A percentile compares a stretch with the other conserved stretches of the same genome.
These are phyloP conservation scores for Serranus cabrilla DNA, from an alignment of 2,797 vertebrate genomes.

Conservation along the genomic window DNA sequence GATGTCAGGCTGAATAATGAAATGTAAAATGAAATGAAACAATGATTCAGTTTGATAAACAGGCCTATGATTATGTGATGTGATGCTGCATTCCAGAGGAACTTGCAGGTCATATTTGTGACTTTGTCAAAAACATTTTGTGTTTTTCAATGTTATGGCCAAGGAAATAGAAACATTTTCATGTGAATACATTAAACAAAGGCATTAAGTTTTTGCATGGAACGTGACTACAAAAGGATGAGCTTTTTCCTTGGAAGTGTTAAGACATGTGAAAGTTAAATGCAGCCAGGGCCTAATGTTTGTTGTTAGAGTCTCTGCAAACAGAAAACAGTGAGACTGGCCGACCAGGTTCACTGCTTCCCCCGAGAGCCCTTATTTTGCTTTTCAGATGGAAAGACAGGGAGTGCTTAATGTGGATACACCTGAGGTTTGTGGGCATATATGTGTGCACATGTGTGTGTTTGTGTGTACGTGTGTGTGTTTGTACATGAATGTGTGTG, in stretches of 20 bases:
- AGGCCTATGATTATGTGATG: background rate
- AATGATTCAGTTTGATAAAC: background rate
- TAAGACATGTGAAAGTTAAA: conserved; percentile 28
- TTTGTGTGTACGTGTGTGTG: conserved; percentile 43
- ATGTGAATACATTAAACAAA: background rate
- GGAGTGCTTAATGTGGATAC: conserved; percentile 79
- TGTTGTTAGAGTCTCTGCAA: conserved; percentile 51
- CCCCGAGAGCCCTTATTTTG: conserved; percentile 64
- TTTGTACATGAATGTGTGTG: conserved; percentile 59
- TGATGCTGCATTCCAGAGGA: background rate
- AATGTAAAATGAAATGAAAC: background rate
- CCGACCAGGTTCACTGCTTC: conserved; percentile 40
- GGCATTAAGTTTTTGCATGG: background rate
- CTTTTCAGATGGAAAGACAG: conserved; percentile 69
- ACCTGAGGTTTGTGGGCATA: conserved; percentile 78
- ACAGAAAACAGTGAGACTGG: conserved; percentile 52
- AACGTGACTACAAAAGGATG: conserved; percentile 13
- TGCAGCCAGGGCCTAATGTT: conserved; percentile 37
- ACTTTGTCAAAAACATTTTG: background rate
- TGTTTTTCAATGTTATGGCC: background rate
- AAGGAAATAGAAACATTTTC: background rate
- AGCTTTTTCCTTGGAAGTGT: background rate
- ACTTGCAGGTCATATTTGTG: background rate
- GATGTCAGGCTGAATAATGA: background rate
- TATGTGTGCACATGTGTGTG: conserved; percentile 24